Evolutionary conservation across 2,888 invertebrate genomes (phyloP).

Genomic region (Calliopum simillimum): DNA sequence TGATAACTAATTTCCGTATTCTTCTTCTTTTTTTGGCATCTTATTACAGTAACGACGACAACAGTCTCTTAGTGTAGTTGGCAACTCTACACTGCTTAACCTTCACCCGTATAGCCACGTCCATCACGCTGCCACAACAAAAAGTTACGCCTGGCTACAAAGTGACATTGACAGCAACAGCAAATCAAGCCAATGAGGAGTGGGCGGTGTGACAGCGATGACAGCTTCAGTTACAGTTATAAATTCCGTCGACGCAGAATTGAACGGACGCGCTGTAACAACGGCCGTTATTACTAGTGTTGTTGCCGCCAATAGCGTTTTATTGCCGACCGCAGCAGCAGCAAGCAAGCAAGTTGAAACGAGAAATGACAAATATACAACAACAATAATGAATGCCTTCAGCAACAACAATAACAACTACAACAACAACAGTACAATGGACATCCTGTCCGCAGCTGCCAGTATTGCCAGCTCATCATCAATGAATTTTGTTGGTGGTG

Average conservation of each 20-base stretch:
- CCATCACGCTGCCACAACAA: neutral
- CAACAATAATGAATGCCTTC: constrained; percentile 15
- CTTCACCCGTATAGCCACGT: neutral
- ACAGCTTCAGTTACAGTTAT: constrained; percentile 38
- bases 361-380: neutral
- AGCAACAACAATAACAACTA: constrained; percentile 36
- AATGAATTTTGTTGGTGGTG: neutral
- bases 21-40: too few species aligned
- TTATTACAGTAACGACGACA: too few species aligned
- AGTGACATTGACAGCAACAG: neutral
- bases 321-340: constrained; percentile 12
- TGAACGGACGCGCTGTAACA: constrained; percentile 8
- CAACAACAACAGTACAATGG: constrained; percentile 20
- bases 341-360: constrained; percentile 15
- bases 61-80: neutral
- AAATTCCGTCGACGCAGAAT: constrained; percentile 44
- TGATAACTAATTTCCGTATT: too few species aligned
- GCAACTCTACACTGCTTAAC: neutral
- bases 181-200: constrained; percentile 40
- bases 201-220: constrained; percentile 29
- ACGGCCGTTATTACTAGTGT: neutral
- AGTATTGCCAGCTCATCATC: constrained; percentile 21
- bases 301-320: neutral
- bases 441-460: constrained; percentile 21
- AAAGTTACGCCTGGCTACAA: neutral